Percentiles rank a stretch among this genome's conserved stretches.
Evolutionary conservation across 30 jellyfish, hydroid and myxozoan genomes (phyloP).

Genomic region (Turritopsis dohrnii): DNA sequence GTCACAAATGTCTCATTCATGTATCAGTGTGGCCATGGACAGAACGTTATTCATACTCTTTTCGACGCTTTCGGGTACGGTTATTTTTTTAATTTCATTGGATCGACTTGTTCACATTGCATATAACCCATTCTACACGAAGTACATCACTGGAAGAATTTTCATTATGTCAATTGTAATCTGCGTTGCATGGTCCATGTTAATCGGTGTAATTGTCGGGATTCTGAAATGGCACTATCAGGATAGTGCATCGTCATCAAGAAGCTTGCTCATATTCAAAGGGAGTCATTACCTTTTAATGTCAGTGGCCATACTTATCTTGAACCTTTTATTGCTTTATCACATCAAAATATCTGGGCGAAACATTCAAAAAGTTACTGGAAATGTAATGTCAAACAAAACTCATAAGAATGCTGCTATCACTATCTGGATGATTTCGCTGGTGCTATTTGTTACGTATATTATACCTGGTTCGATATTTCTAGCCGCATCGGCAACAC

Average conservation of each 20-base stretch:
- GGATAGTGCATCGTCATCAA: neutral
- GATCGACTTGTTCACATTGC: neutral
- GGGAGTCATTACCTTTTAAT: neutral
- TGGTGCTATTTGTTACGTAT: neutral
- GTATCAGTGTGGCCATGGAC: neutral
- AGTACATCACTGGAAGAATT: neutral
- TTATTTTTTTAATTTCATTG: neutral
- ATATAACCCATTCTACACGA: neutral
- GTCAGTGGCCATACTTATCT: neutral
- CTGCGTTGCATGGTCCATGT: neutral
- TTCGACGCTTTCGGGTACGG: neutral
- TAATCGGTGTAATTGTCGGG: neutral
- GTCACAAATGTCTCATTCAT: neutral
- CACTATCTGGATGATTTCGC: neutral
- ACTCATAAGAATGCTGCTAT: neutral
- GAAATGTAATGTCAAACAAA: neutral
- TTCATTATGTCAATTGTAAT: neutral
- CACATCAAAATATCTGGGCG: neutral
- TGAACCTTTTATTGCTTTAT: neutral
- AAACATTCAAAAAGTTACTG: neutral
- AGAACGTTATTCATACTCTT: neutral
- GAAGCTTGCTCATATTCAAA: neutral
- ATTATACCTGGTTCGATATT: neutral
- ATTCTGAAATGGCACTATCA: neutral
- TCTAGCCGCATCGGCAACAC: neutral